Base-by-base conservation (phyloP, 2,888 invertebrate genomes). In the Amblyteles armatorius region DNA sequence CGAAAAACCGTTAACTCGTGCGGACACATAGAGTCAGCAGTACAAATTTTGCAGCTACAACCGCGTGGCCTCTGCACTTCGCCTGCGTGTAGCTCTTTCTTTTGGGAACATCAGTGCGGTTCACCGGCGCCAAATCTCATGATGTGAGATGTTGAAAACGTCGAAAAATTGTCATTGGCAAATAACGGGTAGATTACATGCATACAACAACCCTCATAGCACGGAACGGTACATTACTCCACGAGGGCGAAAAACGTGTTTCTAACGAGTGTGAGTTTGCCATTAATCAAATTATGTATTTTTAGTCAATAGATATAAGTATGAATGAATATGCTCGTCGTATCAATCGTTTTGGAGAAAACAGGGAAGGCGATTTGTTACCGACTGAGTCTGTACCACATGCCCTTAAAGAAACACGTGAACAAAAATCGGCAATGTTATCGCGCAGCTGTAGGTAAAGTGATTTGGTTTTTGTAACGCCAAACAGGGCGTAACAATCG, bases 1-100 rank as follows among this genome's bases (percentile, higher is more conserved):
- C 33, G 36, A 73, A 69, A 85, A 81, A 48, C 84, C 84, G 84
- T 85, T 85, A 84, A 74, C 79, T 67, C 71, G 57, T 67, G 68
- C 57, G 72, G 22, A 26, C 22, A 22, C 57, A 13, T 16, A 57
- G 22, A 57, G 22, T 40, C 44, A 7, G 22, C 19, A 73, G 26
- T 19, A 73, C 57, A 57, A 26, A 57, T 16, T 73, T n/a, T 19
- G 16, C 26, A 26, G 26, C 26, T 26, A 1, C 65, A n/a, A 36
- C 33, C 65, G 52, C 26, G 16, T 57, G 40, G 57, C 72, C 71
- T 71, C 33, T 71, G 29, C 19, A 55, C 57, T 72, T 52, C 19
- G 71, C 52, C 36, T 26, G 22, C 26, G 60, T 60, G 60, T 60
- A 44, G 29, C 26, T 73, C n/a, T 13, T 73, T 52, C 16, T 29